These are phyloP conservation scores for Exocentrus adspersus DNA, from an alignment of 2,888 invertebrate species.

Conservation along the genomic window DNA sequence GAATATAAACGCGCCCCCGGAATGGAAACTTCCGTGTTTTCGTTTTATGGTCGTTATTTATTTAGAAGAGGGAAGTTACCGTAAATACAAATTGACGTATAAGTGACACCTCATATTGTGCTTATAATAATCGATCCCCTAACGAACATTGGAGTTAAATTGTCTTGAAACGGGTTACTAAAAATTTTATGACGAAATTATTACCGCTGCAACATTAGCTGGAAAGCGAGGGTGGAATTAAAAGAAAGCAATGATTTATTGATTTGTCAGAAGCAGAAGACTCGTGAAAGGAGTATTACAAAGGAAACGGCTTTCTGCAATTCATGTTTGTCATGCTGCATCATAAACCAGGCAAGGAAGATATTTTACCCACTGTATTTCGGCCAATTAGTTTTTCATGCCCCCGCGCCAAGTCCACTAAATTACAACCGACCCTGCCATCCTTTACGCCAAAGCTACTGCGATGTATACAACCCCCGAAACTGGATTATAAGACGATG, in stretches of 20 bases:
- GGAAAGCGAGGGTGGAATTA: slow-evolving; percentile 16
- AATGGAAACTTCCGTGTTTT: not conserved
- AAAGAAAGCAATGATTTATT: slow-evolving; percentile 16
- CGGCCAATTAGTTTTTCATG: not conserved
- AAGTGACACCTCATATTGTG: too few species aligned
- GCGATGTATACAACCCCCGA: not conserved
- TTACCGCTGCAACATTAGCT: not conserved
- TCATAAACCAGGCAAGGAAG: not conserved
- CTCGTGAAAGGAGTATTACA: not conserved
- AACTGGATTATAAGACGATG: slow-evolving; percentile 14
- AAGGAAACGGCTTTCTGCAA: slow-evolving; percentile 7
- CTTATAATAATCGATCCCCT: too few species aligned
- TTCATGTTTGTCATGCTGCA: slow-evolving; percentile 1
- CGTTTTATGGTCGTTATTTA: not conserved
- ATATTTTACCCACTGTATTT: not conserved
- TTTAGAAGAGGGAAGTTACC: too few species aligned
- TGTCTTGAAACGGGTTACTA: not conserved
- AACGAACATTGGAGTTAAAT: too few species aligned
- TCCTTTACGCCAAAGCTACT: too few species aligned
- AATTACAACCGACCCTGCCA: too few species aligned
- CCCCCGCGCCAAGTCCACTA: too few species aligned
- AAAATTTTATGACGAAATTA: not conserved
- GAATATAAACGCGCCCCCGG: not conserved
- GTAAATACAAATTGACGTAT: too few species aligned
- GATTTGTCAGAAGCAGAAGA: slow-evolving; percentile 19